Conservation (phyloP, 1,140 invertebrate genomes). For the Drosophila triauraria region DNA sequence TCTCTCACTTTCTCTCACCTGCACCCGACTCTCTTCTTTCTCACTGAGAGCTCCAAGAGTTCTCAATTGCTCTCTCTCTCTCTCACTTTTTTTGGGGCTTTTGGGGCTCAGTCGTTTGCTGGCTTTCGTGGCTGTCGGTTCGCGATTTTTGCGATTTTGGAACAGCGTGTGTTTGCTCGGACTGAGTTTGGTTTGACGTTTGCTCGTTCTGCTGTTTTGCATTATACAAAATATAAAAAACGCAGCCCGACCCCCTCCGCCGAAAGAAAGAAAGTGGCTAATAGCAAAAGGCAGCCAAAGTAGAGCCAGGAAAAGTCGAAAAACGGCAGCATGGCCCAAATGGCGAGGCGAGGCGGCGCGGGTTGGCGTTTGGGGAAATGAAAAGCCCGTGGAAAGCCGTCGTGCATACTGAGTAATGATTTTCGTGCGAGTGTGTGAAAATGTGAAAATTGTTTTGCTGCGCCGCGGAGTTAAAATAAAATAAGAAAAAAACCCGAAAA, state of each 20-base stretch:
- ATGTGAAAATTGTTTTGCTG: constrained; percentile 60
- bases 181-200: constrained; percentile 39
- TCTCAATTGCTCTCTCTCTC: background rate
- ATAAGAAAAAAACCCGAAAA: background rate
- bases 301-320: constrained; percentile 39
- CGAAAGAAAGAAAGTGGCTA: constrained; percentile 28
- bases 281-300: constrained; percentile 14
- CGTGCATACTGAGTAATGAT: constrained; percentile 78
- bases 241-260: background rate
- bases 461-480: constrained; percentile 23
- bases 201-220: constrained; percentile 38
- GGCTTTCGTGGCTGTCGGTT: constrained; percentile 73
- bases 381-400: constrained; percentile 68
- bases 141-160: constrained; percentile 35
- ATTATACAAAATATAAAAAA: constrained; percentile 8
- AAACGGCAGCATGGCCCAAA: constrained; percentile 61
- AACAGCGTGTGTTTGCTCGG: constrained; percentile 11
- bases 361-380: constrained; percentile 49
- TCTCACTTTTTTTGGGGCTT: constrained; percentile 13
- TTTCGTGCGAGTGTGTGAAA: constrained; percentile 65
- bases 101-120: constrained; percentile 69
- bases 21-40: background rate
- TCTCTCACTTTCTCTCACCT: constrained; percentile 2
- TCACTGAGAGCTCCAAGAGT: background rate
- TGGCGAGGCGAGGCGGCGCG: constrained; percentile 34